A percentile compares a stretch with the other conserved stretches of the same genome.
These are phyloP conservation scores for Nothura maculosa DNA, from an alignment of 2,797 vertebrate genomes.

Conservation along the genomic window DNA sequence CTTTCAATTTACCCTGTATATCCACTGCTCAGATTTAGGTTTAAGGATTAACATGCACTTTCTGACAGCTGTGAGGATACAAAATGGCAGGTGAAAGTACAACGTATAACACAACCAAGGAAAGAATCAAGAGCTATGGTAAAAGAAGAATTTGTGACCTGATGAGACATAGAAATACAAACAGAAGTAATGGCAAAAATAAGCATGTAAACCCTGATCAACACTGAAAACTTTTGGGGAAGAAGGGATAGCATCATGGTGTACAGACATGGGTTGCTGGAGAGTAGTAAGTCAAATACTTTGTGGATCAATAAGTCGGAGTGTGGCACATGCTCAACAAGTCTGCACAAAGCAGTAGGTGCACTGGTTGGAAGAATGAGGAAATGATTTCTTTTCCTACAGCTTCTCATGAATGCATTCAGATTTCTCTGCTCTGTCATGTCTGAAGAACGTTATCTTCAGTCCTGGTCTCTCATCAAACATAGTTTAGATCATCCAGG, in stretches of 20 bases:
- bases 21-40: background rate
- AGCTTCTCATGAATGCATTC: background rate
- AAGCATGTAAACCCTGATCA: background rate
- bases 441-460: background rate
- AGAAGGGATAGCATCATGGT: background rate
- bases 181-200: background rate
- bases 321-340: background rate
- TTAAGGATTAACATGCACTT: background rate
- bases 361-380: background rate
- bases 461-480: background rate
- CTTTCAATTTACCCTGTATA: background rate
- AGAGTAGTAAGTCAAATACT: background rate
- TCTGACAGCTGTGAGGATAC: background rate
- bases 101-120: background rate
- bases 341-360: background rate
- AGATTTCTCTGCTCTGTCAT: background rate
- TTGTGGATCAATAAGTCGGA: background rate
- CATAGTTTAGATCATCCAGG: background rate
- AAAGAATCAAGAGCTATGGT: background rate
- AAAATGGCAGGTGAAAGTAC: background rate
- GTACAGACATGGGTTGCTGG: background rate
- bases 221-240: rapidly evolving
- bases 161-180: background rate
- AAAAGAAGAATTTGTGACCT: background rate
- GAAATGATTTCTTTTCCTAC: background rate